A percentile compares a stretch with the other conserved stretches of the same genome.
Evolutionary conservation across 2,888 invertebrate genomes (phyloP).

Genomic region (Polymixis flavicincta): DNA sequence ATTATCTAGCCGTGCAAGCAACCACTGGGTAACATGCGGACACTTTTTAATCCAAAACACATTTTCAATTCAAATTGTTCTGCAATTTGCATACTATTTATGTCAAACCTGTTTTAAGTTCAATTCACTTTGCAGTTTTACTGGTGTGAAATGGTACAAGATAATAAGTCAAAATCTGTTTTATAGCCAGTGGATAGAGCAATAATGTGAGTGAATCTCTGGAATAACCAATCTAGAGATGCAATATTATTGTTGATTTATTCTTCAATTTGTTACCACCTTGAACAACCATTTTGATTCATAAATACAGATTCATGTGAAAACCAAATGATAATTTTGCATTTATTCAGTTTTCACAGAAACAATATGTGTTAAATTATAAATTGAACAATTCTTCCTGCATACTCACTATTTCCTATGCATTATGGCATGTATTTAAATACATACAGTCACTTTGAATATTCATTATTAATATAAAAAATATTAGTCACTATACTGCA

Average conservation of each 20-base stretch:
- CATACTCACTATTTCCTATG: slow-evolving; percentile 87
- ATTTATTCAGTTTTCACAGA: slow-evolving; percentile 13
- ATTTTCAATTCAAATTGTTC: slow-evolving; percentile 34
- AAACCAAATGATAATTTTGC: slow-evolving; percentile 17
- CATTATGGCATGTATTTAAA: slow-evolving; percentile 75
- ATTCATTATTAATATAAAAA: slow-evolving; percentile 73
- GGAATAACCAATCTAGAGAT: neutral
- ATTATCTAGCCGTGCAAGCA: slow-evolving; percentile 74
- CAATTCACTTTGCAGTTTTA: slow-evolving; percentile 28
- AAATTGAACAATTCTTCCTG: slow-evolving; percentile 26
- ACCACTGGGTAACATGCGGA: slow-evolving; percentile 53
- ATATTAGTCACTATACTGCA: slow-evolving; percentile 67
- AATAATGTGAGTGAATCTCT: slow-evolving; percentile 15
- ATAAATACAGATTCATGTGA: slow-evolving; percentile 6
- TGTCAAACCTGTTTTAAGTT: slow-evolving; percentile 19
- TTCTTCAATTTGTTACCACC: neutral
- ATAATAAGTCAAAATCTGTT: slow-evolving; percentile 22
- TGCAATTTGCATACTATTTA: slow-evolving; percentile 28
- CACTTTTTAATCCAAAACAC: slow-evolving; percentile 48
- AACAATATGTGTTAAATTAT: slow-evolving; percentile 3
- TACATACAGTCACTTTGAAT: slow-evolving; percentile 67
- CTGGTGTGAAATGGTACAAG: slow-evolving; percentile 30
- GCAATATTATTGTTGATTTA: slow-evolving; percentile 1
- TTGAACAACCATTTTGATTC: slow-evolving; percentile 8
- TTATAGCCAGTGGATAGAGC: slow-evolving; percentile 4